Evolutionary conservation across 2,113 vertebrate genomes (phyloP).

Genomic region (Stictonetta naevosa): DNA sequence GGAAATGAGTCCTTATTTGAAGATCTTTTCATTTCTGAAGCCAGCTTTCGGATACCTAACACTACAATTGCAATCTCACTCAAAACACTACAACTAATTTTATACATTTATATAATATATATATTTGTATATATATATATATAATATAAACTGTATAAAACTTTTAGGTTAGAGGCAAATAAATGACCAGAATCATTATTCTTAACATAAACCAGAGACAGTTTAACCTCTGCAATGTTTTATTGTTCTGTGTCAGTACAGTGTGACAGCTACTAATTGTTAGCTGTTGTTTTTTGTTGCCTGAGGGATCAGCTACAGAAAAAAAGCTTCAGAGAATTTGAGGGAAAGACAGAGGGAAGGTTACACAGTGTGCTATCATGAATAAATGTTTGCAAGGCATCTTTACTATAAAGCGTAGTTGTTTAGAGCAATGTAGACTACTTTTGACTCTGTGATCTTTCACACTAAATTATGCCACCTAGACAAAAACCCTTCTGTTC

Average conservation of each 20-base stretch:
- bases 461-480: background rate
- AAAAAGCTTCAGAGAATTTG: background rate
- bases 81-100: background rate
- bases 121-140: too few species aligned
- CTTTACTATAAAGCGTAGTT: background rate
- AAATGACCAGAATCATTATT: background rate
- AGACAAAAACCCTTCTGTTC: background rate
- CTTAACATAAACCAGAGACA: conserved; percentile 7
- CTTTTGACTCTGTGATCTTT: background rate
- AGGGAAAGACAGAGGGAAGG: background rate
- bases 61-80: background rate
- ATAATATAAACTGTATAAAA: background rate
- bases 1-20: background rate
- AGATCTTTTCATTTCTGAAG: background rate
- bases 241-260: background rate
- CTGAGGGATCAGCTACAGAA: background rate
- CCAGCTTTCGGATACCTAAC: background rate
- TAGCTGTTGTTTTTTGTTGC: background rate
- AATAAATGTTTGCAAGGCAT: conserved; percentile 30
- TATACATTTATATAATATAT: background rate
- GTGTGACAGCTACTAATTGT: conserved; percentile 22
- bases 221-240: background rate
- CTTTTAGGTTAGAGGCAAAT: background rate
- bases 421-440: background rate
- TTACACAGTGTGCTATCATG: background rate